Percentiles rank a stretch among this genome's conserved stretches.
phyloP scores from a whole-genome alignment of 2,113 vertebrate species.

The Tricholaema leucomelas region DNA sequence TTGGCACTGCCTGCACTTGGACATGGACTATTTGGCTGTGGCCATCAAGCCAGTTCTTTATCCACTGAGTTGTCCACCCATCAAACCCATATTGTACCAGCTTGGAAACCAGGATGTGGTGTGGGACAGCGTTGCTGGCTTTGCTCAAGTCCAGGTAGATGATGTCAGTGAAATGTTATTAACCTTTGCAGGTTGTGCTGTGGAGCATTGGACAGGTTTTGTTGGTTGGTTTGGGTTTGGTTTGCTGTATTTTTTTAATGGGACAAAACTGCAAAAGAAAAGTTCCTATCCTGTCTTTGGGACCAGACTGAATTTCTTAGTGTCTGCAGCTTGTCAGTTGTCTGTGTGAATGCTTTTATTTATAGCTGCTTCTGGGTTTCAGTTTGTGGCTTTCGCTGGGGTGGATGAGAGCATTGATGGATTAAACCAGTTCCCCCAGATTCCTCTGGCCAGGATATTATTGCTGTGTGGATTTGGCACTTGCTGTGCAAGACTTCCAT shows the following conservation, averaged over 20 bases:
- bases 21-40: too few relatives aligned
- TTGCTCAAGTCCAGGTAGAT: too few relatives aligned
- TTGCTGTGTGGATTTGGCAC: neutral
- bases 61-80: too few relatives aligned
- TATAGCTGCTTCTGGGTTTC: neutral
- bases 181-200: neutral
- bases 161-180: neutral
- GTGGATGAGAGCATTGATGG: fast-evolving
- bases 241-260: neutral
- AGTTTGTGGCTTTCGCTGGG: neutral
- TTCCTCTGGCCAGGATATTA: neutral
- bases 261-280: neutral
- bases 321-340: neutral
- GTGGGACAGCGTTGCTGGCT: too few relatives aligned
- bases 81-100: too few relatives aligned
- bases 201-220: too few relatives aligned
- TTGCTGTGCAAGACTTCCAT: neutral
- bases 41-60: too few relatives aligned
- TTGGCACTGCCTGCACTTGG: too few relatives aligned
- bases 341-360: neutral
- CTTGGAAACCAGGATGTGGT: too few relatives aligned
- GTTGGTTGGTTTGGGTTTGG: neutral
- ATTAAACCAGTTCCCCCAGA: neutral
- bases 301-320: neutral
- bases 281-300: neutral